Base-by-base conservation (phyloP, 2,113 vertebrate species). In the Scytalopus superciliaris region DNA sequence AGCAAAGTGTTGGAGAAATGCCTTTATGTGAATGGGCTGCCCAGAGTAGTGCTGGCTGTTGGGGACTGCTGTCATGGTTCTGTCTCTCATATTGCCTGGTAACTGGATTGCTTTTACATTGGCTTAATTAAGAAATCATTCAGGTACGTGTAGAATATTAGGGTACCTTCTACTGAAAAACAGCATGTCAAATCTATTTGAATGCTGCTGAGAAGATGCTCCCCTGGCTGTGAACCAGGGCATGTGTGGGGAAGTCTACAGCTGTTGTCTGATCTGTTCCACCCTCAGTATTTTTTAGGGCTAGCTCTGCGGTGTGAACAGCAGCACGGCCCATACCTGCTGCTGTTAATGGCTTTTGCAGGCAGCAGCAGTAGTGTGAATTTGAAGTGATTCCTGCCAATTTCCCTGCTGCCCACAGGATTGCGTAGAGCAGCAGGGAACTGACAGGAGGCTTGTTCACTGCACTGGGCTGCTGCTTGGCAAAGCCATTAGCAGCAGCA, bases 401-500 rank as follows among this genome's bases (percentile, higher is more conserved):
- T 52, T 64, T 86, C 39, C 52, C 56, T 24, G 57, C 66, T 94
- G 75, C 75, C 89, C 63, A 21, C 55, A 50, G 92, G 76, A 42
- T 10, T 50, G 13, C 4, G 1, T 19, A 15, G 33, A 92, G 75
- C 88, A 79, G 94, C 33, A 2, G 93, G 70, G 60, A 75, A 5
- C 79, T 68, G 82, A 59, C 19, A 5, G 85, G 78, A 94, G 79
- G 30, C 76, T 67, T 19, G 47, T 67, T 85, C 60, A 3, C 45
- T 23, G 70, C 50, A 9, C 74, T 76, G 3, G 1, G 69, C 89
- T 95, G 84, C 89, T 85, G 74, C 87, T 62, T 63, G 84, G 87
- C 55, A 69, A 55, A 85, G 89, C 89, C 57, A 6, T 94, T 91
- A 70, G 74, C 94, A 80, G 78, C 66, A 89, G 84, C 78, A 82